phyloP scores from a whole-genome alignment of 1,140 invertebrate species.

The Brachionus rotundiformis region DNA sequence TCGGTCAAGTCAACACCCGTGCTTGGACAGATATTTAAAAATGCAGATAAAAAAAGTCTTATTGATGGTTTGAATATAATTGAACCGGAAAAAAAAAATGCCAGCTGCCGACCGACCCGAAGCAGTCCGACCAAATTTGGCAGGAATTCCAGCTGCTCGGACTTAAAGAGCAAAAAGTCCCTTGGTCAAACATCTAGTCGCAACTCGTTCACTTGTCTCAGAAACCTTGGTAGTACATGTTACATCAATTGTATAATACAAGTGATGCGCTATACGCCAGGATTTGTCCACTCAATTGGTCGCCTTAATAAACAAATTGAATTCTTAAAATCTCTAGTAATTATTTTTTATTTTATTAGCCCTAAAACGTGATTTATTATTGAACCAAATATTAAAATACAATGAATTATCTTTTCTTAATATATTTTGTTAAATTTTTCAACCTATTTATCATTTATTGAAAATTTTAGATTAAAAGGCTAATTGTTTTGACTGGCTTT shows the following conservation, averaged over 20 bases:
- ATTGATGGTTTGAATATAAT: background rate
- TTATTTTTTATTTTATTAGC: background rate
- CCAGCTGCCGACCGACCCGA: background rate
- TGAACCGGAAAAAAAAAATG: background rate
- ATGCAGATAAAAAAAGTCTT: background rate
- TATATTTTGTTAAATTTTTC: too few relatives aligned
- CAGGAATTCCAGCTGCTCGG: background rate
- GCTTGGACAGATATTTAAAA: background rate
- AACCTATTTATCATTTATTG: too few relatives aligned
- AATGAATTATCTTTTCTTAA: too few relatives aligned
- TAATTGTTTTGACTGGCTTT: too few relatives aligned
- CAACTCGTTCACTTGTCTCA: constrained; percentile 46
- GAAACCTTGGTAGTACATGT: constrained; percentile 48
- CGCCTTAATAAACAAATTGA: constrained; percentile 40
- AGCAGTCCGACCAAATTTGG: constrained; percentile 20
- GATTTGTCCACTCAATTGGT: constrained; percentile 39
- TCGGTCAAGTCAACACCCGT: constrained; percentile 4
- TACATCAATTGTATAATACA: constrained; percentile 51
- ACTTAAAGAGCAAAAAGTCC: constrained; percentile 4
- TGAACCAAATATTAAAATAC: too few relatives aligned
- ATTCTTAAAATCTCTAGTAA: constrained; percentile 42
- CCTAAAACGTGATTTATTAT: too few relatives aligned
- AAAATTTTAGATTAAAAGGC: too few relatives aligned
- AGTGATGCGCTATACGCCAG: constrained; percentile 50
- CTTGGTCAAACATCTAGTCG: background rate